A percentile compares a stretch with the other conserved stretches of the same genome.
Conservation (phyloP, 1,140 invertebrate genomes). For the Hylaeus volcanicus region DNA sequence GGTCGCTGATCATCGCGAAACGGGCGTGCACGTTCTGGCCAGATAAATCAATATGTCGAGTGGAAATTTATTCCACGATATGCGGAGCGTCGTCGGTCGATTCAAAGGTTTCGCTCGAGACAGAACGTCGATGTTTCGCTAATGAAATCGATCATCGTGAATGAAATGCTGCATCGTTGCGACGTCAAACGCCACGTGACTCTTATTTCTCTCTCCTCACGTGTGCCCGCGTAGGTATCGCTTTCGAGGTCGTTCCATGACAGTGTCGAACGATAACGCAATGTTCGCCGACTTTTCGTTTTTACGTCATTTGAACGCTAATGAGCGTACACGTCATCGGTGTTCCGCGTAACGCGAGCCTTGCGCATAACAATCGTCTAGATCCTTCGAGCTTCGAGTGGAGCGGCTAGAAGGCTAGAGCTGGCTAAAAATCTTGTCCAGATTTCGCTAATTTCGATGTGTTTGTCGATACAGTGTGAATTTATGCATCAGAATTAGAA, state of each 20-base stretch:
- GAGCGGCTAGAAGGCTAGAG: no score
- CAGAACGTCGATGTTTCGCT: slow-evolving; percentile 31
- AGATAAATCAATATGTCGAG: slow-evolving; percentile 30
- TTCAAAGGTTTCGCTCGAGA: slow-evolving; percentile 43
- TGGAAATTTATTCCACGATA: slow-evolving; percentile 36
- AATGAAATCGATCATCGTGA: slow-evolving; percentile 58
- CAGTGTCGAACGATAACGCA: slow-evolving; percentile 44
- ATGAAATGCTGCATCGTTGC: slow-evolving; percentile 53
- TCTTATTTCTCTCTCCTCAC: neutral
- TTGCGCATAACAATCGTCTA: no score
- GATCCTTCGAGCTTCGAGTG: no score
- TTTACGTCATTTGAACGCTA: no score
- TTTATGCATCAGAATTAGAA: no score
- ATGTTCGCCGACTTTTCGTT: slow-evolving; percentile 31
- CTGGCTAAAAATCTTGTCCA: no score
- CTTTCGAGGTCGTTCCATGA: slow-evolving; percentile 51
- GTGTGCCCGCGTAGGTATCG: neutral
- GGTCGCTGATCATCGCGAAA: neutral
- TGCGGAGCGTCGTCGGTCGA: neutral
- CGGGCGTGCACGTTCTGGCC: neutral
- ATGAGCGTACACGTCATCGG: no score
- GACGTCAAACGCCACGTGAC: slow-evolving; percentile 58
- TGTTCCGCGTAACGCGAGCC: no score
- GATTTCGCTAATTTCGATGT: no score
- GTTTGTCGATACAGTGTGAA: no score